Evolutionary conservation across 2,888 invertebrate species (phyloP).

Genomic region (Hymenopus coronatus): DNA sequence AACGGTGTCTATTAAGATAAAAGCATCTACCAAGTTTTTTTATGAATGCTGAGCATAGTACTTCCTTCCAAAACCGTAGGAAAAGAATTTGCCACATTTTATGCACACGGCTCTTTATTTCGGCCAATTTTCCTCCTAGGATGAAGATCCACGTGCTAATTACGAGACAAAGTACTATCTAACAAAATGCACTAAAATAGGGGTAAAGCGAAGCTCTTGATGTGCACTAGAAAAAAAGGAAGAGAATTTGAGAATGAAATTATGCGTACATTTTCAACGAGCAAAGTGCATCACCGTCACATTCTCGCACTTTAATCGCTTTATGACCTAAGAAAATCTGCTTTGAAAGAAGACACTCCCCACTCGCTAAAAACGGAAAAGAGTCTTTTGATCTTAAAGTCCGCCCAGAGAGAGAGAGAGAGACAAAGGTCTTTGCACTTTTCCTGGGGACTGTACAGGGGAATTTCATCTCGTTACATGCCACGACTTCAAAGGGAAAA

Average conservation of each 20-base stretch:
- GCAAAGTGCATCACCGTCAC: background rate
- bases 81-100: no score
- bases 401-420: background rate
- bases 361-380: background rate
- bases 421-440: background rate
- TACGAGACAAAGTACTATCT: no score
- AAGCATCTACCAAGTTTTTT: no score
- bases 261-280: background rate
- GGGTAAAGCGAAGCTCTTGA: no score
- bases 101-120: no score
- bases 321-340: background rate
- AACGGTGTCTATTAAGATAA: no score
- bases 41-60: no score
- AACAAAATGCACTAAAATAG: no score
- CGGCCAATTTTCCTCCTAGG: no score
- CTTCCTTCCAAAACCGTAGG: no score
- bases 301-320: background rate
- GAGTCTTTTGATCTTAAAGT: background rate
- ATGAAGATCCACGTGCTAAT: no score
- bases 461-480: constrained; percentile 9
- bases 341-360: background rate
- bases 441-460: background rate
- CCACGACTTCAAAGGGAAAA: background rate
- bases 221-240: background rate
- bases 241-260: background rate